Percentiles rank a stretch among this genome's conserved stretches.
phyloP scores from a whole-genome alignment of 1,140 invertebrate species.

The Arctopsyche grandis region DNA sequence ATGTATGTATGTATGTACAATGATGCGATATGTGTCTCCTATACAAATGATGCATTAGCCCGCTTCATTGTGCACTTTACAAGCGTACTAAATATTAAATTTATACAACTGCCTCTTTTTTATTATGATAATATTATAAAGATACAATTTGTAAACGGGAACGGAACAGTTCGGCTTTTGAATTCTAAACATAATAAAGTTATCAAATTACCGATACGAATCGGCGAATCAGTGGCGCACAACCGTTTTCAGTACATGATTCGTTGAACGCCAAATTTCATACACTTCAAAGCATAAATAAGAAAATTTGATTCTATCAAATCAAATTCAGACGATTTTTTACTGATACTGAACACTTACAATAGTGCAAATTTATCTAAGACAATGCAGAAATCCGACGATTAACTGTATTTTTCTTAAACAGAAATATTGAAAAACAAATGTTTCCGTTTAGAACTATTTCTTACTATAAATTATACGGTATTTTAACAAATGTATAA shows the following conservation, averaged over 20 bases:
- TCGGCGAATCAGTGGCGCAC: conserved; percentile 1
- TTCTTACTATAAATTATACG: too few species aligned
- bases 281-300: neutral
- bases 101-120: neutral
- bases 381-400: too few species aligned
- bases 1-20: too few species aligned
- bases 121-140: neutral
- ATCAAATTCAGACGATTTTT: too few species aligned
- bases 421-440: too few species aligned
- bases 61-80: conserved; percentile 13
- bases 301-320: too few species aligned
- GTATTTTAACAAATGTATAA: too few species aligned
- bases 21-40: too few species aligned
- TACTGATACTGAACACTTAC: too few species aligned
- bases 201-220: conserved; percentile 41
- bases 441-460: too few species aligned
- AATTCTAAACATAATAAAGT: conserved; percentile 35
- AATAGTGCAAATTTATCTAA: too few species aligned
- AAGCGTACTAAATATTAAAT: conserved; percentile 19
- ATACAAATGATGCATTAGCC: conserved; percentile 12
- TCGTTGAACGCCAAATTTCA: neutral
- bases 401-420: too few species aligned
- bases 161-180: neutral
- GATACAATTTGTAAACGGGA: neutral
- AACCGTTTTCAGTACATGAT: neutral